phyloP scores from a whole-genome alignment of 1,140 invertebrate genomes.

The Cydia fagiglandana region DNA sequence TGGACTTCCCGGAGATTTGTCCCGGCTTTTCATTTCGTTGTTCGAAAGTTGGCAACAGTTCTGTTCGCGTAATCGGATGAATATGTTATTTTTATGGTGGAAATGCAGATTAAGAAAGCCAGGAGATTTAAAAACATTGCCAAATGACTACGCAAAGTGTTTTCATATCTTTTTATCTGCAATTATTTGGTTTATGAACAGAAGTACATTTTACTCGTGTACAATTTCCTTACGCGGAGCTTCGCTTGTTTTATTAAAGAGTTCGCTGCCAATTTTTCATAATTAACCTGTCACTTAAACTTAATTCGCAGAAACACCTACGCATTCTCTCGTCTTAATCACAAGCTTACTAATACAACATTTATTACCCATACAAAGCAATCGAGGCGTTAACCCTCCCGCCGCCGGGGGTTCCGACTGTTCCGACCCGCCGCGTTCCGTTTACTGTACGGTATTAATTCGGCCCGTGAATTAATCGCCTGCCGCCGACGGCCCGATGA shows the following conservation, averaged over 20 bases:
- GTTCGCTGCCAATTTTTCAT: no score
- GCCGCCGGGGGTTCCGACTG: conserved; percentile 42
- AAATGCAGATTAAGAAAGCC: conserved; percentile 5
- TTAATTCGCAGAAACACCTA: not conserved
- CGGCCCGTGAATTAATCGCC: conserved; percentile 54
- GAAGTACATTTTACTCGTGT: no score
- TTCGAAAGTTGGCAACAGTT: conserved; percentile 11
- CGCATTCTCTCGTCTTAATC: conserved; percentile 2
- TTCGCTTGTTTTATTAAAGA: no score
- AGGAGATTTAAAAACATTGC: not conserved
- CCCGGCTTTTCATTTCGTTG: conserved; percentile 23
- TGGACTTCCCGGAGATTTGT: not conserved
- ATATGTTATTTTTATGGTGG: not conserved
- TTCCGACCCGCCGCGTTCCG: conserved; percentile 50
- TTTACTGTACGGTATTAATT: conserved; percentile 57
- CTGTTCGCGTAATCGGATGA: not conserved
- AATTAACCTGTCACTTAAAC: no score
- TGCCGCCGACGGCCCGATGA: conserved; percentile 61
- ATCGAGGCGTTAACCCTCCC: conserved; percentile 46
- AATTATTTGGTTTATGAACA: not conserved
- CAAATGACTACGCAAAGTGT: not conserved
- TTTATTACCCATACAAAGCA: conserved; percentile 27
- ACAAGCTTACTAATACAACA: conserved; percentile 26
- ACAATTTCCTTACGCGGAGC: no score
- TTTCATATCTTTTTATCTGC: not conserved